Conservation (phyloP, 2,888 invertebrate species). For the Isotomurus palustris region DNA sequence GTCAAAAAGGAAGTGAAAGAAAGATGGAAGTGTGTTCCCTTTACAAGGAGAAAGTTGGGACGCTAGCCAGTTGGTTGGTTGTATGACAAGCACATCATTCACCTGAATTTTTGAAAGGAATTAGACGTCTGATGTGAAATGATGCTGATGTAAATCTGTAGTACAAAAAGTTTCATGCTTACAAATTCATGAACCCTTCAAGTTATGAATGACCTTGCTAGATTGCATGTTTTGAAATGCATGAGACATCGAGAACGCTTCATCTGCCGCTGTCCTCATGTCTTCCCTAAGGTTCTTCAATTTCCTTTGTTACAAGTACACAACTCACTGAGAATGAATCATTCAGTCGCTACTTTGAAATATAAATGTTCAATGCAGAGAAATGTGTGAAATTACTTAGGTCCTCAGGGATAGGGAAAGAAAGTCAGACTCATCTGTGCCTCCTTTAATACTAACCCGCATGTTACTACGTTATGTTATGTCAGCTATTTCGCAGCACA, state of each 20-base stretch:
- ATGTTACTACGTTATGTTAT: no score
- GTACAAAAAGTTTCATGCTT: conserved; percentile 1
- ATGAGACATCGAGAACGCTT: background rate
- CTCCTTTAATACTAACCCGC: no score
- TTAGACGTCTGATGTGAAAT: background rate
- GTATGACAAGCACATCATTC: background rate
- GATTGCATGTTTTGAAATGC: conserved; percentile 2
- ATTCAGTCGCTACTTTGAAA: conserved; percentile 2
- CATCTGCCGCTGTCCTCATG: background rate
- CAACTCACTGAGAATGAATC: background rate
- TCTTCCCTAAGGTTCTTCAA: no score
- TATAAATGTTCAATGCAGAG: conserved; percentile 10
- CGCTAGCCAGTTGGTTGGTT: no score
- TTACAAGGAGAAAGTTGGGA: no score
- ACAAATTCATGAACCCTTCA: conserved; percentile 9
- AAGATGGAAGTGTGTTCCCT: no score
- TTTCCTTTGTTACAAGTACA: no score
- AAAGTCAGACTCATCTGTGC: background rate
- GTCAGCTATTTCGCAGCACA: no score
- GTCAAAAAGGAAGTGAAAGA: no score
- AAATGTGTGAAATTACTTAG: conserved; percentile 4
- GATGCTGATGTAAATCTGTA: conserved; percentile 1
- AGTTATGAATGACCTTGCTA: conserved; percentile 9
- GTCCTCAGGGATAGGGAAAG: background rate
- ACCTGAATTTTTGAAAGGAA: background rate